Conservation (phyloP, 92 coral and sea anemone genomes). For the Porites lobata region DNA sequence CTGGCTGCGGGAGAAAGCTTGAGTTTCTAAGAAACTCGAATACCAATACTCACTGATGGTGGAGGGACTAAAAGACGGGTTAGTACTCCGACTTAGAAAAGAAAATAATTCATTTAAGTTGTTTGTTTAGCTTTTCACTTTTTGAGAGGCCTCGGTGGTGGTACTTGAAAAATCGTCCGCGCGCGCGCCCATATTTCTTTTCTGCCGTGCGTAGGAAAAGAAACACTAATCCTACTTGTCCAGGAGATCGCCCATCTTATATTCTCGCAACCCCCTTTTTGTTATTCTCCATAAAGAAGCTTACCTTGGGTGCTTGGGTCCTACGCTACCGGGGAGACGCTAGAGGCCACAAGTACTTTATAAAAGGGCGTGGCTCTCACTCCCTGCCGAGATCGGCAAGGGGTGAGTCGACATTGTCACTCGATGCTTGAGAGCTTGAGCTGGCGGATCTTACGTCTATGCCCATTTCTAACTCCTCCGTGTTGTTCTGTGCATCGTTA, state of each 20-base stretch:
- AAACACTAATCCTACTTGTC: background rate
- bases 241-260: background rate
- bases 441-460: background rate
- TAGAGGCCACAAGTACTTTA: slow-evolving; percentile 24
- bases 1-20: no score
- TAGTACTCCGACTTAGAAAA: no score
- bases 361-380: slow-evolving; percentile 23
- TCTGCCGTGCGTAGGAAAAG: background rate
- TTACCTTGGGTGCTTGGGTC: slow-evolving; percentile 7
- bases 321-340: slow-evolving; percentile 19
- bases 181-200: no score
- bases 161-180: no score
- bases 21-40: no score
- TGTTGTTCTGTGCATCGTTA: background rate
- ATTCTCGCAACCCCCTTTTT: background rate
- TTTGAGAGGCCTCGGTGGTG: no score
- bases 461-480: background rate
- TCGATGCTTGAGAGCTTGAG: slow-evolving; percentile 17
- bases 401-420: slow-evolving; percentile 12
- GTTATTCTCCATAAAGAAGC: background rate
- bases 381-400: slow-evolving; percentile 21
- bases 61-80: no score
- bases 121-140: no score
- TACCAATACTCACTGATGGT: no score
- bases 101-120: no score